Evolutionary conservation across 2,888 invertebrate genomes (phyloP), one percentile per base, ranked within the genome.

Genomic region (Platerodrilus igneus): DNA sequence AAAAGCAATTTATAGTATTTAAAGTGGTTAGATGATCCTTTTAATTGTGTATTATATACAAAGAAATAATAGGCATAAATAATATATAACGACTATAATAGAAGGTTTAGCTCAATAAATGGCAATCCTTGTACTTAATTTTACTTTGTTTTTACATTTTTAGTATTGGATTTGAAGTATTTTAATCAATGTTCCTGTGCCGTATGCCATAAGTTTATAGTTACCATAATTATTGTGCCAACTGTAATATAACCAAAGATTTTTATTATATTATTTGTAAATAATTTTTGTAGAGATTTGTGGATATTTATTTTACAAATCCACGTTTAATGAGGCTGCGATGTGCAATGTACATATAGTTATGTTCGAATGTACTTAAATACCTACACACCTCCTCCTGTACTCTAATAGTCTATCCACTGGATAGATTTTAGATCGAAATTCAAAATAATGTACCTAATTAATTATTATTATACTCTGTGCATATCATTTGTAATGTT

Each of bases 401-500:
- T 56, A 59, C n/a, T n/a, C n/a, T n/a, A n/a, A n/a, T n/a, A n/a
- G n/a, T n/a, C n/a, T n/a, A n/a, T n/a, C n/a, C n/a, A n/a, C n/a
- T n/a, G 57, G 52, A 58, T 54, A 56, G 55, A 32, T 27, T 47
- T 54, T 59, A 60, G 57, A 57, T 56, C 51, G 47, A 46, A 47
- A 50, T n/a, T n/a, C 35, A 41, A 47, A 45, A 51, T 50, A 51
- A 50, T 54, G 52, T 55, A 55, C 45, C 48, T 51, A 50, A 41
- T 51, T 56, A 47, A 37, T 48, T 46, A n/a, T 45, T 60, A 63
- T 62, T 66, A 67, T 66, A 68, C 66, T 65, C 66, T 67, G 63
- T 64, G 68, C 68, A 70, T 69, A 69, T 70, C 68, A 67, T 78
- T 78, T 78, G 75, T 78, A 78, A 76, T n/a, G n/a, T n/a, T n/a